Evolutionary conservation across 2,888 invertebrate genomes (phyloP).

Genomic region (Synanthedon andrenaeformis): DNA sequence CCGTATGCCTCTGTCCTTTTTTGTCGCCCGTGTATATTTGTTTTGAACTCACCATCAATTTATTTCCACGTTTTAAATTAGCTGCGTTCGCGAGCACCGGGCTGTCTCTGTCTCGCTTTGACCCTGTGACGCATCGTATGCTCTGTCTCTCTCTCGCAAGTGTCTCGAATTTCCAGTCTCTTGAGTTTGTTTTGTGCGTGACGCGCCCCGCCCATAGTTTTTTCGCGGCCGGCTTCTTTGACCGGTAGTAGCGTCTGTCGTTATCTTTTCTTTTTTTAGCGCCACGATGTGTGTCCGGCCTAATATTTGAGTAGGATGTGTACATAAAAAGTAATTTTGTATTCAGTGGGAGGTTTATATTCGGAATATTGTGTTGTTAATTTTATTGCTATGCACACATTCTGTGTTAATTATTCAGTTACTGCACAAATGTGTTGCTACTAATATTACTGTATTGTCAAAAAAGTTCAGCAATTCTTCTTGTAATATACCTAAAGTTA

Average conservation of each 20-base stretch:
- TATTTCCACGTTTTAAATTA: constrained; percentile 66
- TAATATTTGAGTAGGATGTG: constrained; percentile 59
- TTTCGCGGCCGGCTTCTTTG: constrained; percentile 42
- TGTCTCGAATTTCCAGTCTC: constrained; percentile 38
- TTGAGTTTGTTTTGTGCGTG: constrained; percentile 66
- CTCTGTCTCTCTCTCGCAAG: constrained; percentile 41
- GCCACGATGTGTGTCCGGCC: constrained; percentile 52
- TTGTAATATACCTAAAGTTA: too few species aligned
- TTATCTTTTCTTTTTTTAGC: constrained; percentile 53
- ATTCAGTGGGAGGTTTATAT: constrained; percentile 35
- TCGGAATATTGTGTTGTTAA: constrained; percentile 25
- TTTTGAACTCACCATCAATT: constrained; percentile 65
- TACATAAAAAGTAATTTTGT: constrained; percentile 48
- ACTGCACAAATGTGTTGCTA: constrained; percentile 2
- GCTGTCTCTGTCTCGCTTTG: constrained; percentile 30
- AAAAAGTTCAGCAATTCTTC: not conserved
- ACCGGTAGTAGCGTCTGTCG: constrained; percentile 56
- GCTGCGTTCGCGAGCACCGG: constrained; percentile 47
- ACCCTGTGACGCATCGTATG: constrained; percentile 13
- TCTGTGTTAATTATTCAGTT: constrained; percentile 18
- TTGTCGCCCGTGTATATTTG: constrained; percentile 68
- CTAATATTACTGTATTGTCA: not conserved
- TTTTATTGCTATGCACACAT: constrained; percentile 33
- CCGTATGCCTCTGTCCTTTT: constrained; percentile 57
- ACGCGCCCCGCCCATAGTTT: constrained; percentile 56